phyloP scores from a whole-genome alignment of 2,113 vertebrate species.

The Etheostoma spectabile region DNA sequence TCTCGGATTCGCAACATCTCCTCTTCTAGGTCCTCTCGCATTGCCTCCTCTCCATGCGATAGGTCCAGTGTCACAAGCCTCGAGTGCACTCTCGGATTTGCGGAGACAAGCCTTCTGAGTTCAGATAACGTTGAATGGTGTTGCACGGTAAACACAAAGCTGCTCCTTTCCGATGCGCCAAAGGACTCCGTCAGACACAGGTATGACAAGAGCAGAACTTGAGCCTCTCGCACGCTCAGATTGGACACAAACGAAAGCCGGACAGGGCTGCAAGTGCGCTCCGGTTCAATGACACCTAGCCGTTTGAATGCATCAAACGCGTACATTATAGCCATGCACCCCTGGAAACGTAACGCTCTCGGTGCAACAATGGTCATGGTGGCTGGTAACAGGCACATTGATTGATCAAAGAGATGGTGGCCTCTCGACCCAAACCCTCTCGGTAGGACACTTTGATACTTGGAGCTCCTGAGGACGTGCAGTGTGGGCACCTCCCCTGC shows the following conservation, averaged over 20 bases:
- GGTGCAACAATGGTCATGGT: neutral
- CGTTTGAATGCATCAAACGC: neutral
- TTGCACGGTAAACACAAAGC: neutral
- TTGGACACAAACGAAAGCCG: neutral
- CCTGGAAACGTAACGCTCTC: neutral
- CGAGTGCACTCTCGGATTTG: neutral
- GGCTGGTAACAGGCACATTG: neutral
- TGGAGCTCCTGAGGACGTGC: neutral
- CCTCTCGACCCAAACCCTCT: neutral
- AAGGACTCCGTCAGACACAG: neutral
- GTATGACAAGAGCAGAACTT: neutral
- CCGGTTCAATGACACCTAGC: neutral
- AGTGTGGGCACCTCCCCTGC: neutral
- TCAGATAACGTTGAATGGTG: neutral
- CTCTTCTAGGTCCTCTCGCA: neutral
- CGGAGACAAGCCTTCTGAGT: neutral
- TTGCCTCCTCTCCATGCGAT: neutral
- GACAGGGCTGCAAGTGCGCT: neutral
- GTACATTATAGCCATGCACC: neutral
- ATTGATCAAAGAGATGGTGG: neutral
- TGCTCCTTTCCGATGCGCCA: neutral
- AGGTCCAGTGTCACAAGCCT: neutral
- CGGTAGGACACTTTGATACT: neutral
- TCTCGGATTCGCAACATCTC: neutral
- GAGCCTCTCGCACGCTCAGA: neutral